Evolutionary conservation across 2,113 vertebrate genomes (phyloP), one percentile per base, ranked within the genome.

Genomic region (Actenoides hombroni): DNA sequence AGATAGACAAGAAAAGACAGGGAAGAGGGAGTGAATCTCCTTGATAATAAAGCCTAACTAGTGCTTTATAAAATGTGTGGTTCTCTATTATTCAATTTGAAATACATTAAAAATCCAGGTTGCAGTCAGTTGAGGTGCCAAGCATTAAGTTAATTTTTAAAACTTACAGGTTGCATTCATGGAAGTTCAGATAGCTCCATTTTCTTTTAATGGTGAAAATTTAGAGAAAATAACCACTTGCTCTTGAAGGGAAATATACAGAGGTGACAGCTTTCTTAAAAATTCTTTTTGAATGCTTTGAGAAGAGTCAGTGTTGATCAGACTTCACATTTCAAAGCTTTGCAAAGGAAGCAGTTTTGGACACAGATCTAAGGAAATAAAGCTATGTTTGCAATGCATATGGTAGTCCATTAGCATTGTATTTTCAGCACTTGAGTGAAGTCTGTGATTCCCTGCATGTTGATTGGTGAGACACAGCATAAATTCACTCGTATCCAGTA

Each of bases 271-370:
- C 57, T 89, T 87, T 91, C 93, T 95, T 97, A 91, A 95, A 94
- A 96, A 96, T 94, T 95, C 91, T 76, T 92, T 97, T 95, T 96
- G 88, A 92, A 89, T 91, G 46, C 94, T 92, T 92, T 86, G 84
- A 86, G 80, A 94, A 79, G 53, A 96, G 73, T 84, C 91, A 69
- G 92, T 70, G 59, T 67, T 92, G 83, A 94, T 96, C 73, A 95
- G 77, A 73, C 61, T 93, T 92, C 93, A 56, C 56, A 88, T 95
- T 95, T 96, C 92, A 97, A 93, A 95, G 69, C 73, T 86, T 82
- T 17, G 4, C 73, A 76, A 86, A 88, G 80, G 80, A 93, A 96
- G 80, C 42, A 92, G 69, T 49, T 92, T 95, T 95, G 92, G 95
- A 91, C 94, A 89, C 28, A 93, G 92, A 96, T 95, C 92, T 96